Conservation (phyloP, 2,797 vertebrate genomes). For the Sylvia borin region DNA sequence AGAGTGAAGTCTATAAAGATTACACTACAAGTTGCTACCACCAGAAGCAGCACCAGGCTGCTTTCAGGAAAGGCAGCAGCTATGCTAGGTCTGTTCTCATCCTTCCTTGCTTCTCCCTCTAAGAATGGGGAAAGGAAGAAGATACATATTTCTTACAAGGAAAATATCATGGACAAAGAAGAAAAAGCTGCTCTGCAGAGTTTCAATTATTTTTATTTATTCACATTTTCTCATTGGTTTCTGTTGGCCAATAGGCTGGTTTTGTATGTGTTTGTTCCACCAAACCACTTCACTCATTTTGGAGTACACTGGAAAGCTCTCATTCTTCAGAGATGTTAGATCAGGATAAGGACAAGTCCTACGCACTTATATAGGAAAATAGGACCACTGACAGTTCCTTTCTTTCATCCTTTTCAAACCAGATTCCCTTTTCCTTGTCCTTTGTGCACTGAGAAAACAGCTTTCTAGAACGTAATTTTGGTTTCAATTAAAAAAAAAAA, state of each 20-base stretch:
- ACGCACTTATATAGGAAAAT: neutral
- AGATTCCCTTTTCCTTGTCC: neutral
- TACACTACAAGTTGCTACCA: neutral
- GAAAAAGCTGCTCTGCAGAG: neutral
- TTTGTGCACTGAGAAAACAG: neutral
- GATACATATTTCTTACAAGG: neutral
- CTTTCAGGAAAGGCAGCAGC: neutral
- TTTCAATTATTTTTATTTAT: neutral
- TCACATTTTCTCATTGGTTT: neutral
- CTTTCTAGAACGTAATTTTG: neutral
- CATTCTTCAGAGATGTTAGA: neutral
- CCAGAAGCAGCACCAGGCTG: neutral
- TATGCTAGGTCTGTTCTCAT: neutral
- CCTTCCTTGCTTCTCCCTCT: neutral
- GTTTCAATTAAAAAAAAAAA: neutral
- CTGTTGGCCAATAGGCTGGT: neutral
- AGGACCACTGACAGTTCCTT: neutral
- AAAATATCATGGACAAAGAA: neutral
- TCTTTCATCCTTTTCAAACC: neutral
- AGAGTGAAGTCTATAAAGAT: neutral
- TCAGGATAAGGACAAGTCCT: neutral
- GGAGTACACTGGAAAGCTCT: neutral
- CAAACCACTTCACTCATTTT: neutral
- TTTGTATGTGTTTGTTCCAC: neutral
- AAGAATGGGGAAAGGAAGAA: neutral